These are phyloP conservation scores for Bursaphelenchus mucronatus DNA, from an alignment of 1,140 invertebrate species.

Conservation along the genomic window DNA sequence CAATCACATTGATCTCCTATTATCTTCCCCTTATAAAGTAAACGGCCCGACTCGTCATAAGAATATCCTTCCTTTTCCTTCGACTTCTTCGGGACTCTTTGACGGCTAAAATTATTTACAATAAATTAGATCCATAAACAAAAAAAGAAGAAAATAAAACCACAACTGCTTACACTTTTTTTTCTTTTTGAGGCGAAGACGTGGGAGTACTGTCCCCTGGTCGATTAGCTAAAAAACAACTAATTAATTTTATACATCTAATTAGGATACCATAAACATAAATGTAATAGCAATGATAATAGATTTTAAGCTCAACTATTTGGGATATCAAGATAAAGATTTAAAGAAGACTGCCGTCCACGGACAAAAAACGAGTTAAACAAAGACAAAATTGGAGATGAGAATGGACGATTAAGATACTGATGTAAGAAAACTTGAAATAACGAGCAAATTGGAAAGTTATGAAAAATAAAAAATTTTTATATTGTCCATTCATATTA, in stretches of 20 bases:
- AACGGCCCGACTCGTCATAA: neutral
- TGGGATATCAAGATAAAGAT: too few relatives aligned
- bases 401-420: neutral
- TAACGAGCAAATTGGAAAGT: neutral
- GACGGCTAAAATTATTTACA: neutral
- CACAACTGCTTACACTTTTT: neutral
- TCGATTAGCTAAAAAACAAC: too few relatives aligned
- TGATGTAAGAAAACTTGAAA: neutral
- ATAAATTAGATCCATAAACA: neutral
- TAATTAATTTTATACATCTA: too few relatives aligned
- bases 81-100: neutral
- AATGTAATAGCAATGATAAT: too few relatives aligned
- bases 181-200: constrained; percentile 1
- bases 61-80: constrained; percentile 1
- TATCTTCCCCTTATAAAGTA: neutral
- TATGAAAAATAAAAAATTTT: neutral
- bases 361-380: too few relatives aligned
- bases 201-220: too few relatives aligned
- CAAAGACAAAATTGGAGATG: too few relatives aligned
- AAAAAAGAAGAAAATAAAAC: neutral
- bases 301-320: too few relatives aligned
- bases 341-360: too few relatives aligned
- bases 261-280: too few relatives aligned
- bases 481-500: neutral
- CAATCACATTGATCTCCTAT: constrained; percentile 40